Base-by-base conservation (phyloP, 2,888 invertebrate genomes). In the Anagyrus pseudococci region DNA sequence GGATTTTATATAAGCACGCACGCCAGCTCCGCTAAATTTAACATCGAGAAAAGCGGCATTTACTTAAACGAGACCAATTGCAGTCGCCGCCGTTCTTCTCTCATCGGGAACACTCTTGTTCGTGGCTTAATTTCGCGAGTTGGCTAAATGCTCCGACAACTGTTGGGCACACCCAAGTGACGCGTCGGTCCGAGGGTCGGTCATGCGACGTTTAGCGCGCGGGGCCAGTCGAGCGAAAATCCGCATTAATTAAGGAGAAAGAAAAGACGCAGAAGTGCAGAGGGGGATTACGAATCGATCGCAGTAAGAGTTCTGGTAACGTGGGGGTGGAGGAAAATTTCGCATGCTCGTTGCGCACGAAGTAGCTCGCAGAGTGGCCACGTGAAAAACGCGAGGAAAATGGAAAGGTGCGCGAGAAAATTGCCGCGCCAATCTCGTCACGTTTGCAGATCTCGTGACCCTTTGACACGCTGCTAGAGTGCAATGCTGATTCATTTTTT, bases 321-420 rank as follows among this genome's bases (percentile, higher is more conserved):
- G 33, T 37, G 33, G 15, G 33, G 8, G 33, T 37, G 33, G 15
- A 15, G 8, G 33, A 37, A 37, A 37, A 37, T 37, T 13, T 37
- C 19, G 52, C 37, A 2, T 8, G 49, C 19, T n/a, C n/a, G n/a
- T n/a, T n/a, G n/a, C n/a, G n/a, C 33, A 13, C 15, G 33, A 37
- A 37, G 33, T 13, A 15, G 33, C 13, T 8, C n/a, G n/a, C n/a
- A n/a, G 6, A 63, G 63, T 64, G 68, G 68, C 68, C 71, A 37
- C 33, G 33, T 15, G 8, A 37, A 37, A 37, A 37, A 37, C 3
- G 8, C 3, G 8, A 37, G 8, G 15, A 37, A 37, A 37, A 29
- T 29, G 29, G 4, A 37, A 37, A 37, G 33, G 33, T 13, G 15
- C 10, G 8, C n/a, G 8, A 37, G 8, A 37, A 37, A 37, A 37